Percentiles rank a stretch among this genome's conserved stretches.
Conservation (phyloP, 1,140 invertebrate species). For the Asbolus verrucosus region DNA sequence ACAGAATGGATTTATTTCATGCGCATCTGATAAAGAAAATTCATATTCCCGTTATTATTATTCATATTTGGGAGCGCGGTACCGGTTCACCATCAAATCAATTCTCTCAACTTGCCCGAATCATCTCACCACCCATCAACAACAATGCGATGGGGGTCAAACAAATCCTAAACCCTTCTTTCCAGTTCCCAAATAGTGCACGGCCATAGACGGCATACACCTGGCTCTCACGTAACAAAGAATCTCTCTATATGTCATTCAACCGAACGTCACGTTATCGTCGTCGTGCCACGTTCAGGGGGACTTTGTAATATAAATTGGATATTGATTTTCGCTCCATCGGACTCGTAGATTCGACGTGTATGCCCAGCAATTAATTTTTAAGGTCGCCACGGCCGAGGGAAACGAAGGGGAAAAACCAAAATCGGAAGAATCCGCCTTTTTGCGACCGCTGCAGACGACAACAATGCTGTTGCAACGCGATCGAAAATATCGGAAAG, state of each 20-base stretch:
- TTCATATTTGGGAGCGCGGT: slow-evolving; percentile 15
- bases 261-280: slow-evolving; percentile 41
- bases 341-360: slow-evolving; percentile 27
- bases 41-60: no score
- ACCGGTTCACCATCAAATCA: slow-evolving; percentile 16
- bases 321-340: slow-evolving; percentile 42
- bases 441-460: slow-evolving; percentile 1
- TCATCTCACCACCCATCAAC: slow-evolving; percentile 15
- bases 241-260: slow-evolving; percentile 45
- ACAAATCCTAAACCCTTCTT: slow-evolving; percentile 43
- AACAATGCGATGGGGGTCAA: background rate
- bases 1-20: background rate
- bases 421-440: background rate
- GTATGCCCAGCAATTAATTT: slow-evolving; percentile 31
- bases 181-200: slow-evolving; percentile 24
- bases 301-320: slow-evolving; percentile 46
- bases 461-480: no score
- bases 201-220: slow-evolving; percentile 22
- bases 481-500: slow-evolving; percentile 12
- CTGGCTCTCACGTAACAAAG: slow-evolving; percentile 44
- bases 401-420: background rate
- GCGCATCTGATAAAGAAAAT: no score
- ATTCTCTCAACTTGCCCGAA: background rate
- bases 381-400: slow-evolving; percentile 2
- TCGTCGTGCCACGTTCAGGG: slow-evolving; percentile 34